phyloP scores from a whole-genome alignment of 2,113 vertebrate genomes.

The Erythrolamprus reginae region DNA sequence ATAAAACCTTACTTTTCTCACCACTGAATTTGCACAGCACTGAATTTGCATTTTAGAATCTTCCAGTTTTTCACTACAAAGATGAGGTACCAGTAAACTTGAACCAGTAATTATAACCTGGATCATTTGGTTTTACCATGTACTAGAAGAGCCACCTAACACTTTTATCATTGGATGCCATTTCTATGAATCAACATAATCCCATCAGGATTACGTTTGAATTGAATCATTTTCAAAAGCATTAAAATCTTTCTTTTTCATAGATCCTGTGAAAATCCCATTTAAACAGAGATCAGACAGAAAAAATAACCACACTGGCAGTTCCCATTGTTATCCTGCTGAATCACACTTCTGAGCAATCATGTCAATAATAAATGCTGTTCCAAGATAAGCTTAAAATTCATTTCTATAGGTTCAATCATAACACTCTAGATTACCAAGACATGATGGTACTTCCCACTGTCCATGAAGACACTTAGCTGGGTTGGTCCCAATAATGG shows the following conservation, averaged over 20 bases:
- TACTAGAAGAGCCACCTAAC: too few species aligned
- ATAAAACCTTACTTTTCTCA: not conserved
- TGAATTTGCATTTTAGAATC: too few species aligned
- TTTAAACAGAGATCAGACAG: not conserved
- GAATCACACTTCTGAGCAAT: not conserved
- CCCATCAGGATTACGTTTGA: not conserved
- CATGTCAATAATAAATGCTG: not conserved
- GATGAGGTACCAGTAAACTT: too few species aligned
- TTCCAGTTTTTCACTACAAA: too few species aligned
- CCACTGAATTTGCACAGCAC: too few species aligned
- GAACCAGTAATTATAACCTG: too few species aligned
- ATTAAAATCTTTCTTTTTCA: not conserved
- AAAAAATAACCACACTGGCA: not conserved
- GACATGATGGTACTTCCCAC: conserved; percentile 52
- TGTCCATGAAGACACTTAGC: conserved; percentile 51
- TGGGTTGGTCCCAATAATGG: not conserved
- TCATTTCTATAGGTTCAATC: not conserved
- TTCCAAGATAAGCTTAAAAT: not conserved
- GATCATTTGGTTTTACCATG: too few species aligned
- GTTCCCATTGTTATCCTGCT: not conserved
- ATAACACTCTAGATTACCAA: conserved; percentile 33
- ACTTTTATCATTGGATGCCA: too few species aligned
- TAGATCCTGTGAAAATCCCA: not conserved
- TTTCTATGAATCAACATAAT: not conserved
- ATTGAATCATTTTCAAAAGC: not conserved